phyloP scores from a whole-genome alignment of 2,113 vertebrate genomes.

The Prunella fulvescens region DNA sequence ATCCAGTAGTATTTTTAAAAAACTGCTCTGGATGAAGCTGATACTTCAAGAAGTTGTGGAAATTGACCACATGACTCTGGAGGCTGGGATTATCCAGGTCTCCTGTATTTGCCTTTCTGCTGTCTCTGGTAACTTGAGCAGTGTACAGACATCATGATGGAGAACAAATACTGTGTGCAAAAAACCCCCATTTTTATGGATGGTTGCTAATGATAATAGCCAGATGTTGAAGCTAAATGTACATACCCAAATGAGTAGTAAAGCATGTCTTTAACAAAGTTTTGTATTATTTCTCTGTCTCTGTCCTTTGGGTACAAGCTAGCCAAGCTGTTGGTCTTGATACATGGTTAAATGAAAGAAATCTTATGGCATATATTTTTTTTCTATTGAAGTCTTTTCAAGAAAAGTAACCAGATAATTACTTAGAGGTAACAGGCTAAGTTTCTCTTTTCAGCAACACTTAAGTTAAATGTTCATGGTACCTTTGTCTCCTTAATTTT shows the following conservation, averaged over 20 bases:
- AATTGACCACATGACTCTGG: not conserved
- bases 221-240: not conserved
- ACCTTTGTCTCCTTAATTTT: conserved; percentile 21
- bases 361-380: not conserved
- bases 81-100: not conserved
- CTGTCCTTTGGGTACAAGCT: not conserved
- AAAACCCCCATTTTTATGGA: not conserved
- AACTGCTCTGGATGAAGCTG: not conserved
- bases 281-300: not conserved
- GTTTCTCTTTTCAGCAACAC: conserved; percentile 28
- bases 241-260: not conserved
- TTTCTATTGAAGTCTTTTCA: conserved; percentile 25
- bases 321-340: not conserved
- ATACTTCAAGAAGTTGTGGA: not conserved
- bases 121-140: not conserved
- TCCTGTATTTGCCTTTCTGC: not conserved
- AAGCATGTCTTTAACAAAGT: not conserved
- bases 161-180: not conserved
- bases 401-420: conserved; percentile 44
- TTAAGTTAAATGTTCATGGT: not conserved
- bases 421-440: conserved; percentile 38
- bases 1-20: not conserved
- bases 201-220: not conserved
- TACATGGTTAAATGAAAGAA: not conserved
- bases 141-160: not conserved